phyloP scores from a whole-genome alignment of 2,888 invertebrate species.

The Hypercompe scribonia region DNA sequence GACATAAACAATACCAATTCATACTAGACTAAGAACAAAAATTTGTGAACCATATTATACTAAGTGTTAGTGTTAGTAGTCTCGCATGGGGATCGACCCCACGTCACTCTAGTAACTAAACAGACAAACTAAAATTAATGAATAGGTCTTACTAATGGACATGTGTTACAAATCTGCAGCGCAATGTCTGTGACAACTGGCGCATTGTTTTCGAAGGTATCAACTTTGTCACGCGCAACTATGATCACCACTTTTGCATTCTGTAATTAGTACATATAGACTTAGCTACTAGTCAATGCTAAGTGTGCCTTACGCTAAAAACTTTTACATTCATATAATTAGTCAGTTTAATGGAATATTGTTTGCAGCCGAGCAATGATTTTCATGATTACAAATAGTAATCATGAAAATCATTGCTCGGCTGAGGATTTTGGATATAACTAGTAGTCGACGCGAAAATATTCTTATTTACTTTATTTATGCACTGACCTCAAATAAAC shows the following conservation, averaged over 20 bases:
- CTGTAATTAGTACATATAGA: conserved; percentile 54
- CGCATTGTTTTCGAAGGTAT: conserved; percentile 75
- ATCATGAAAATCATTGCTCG: neutral
- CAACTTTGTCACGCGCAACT: conserved; percentile 69
- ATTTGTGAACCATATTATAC: too few species aligned
- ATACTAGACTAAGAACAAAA: too few species aligned
- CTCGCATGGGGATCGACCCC: too few species aligned
- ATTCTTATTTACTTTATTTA: too few species aligned
- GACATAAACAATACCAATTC: too few species aligned
- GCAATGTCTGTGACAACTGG: conserved; percentile 76
- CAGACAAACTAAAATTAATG: neutral
- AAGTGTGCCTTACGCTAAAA: conserved; percentile 1
- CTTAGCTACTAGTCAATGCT: neutral
- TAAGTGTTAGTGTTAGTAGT: too few species aligned
- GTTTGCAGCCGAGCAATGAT: too few species aligned
- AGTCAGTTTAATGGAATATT: too few species aligned
- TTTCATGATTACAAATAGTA: too few species aligned
- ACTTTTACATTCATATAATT: neutral
- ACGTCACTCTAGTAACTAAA: neutral
- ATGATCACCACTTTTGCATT: conserved; percentile 74
- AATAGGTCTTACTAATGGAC: conserved; percentile 67
- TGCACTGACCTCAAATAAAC: neutral
- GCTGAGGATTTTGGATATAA: neutral
- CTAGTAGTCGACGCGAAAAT: too few species aligned
- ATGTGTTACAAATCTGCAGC: conserved; percentile 76